phyloP scores from a whole-genome alignment of 2,888 invertebrate genomes.

The Drosophila setosimentum region DNA sequence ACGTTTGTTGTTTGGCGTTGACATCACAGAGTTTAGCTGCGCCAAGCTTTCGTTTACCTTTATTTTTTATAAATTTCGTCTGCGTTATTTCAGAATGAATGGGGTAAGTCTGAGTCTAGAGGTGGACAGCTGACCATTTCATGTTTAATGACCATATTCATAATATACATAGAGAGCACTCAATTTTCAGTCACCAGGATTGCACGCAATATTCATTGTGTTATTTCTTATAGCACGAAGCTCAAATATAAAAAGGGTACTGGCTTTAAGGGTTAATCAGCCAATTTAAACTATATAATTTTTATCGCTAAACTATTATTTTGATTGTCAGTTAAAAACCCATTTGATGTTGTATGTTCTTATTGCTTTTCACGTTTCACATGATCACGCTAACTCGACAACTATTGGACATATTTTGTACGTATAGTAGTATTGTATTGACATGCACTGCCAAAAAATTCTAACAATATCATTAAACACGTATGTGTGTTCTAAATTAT shows the following conservation, averaged over 20 bases:
- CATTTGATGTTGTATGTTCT: background rate
- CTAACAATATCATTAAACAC: background rate
- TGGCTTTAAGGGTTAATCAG: background rate
- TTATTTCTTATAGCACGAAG: background rate
- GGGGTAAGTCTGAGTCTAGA: background rate
- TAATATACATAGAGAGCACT: constrained; percentile 19
- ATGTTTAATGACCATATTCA: constrained; percentile 18
- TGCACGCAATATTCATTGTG: constrained; percentile 38
- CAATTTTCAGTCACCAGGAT: constrained; percentile 32
- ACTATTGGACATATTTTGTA: background rate
- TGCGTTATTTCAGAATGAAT: constrained; percentile 16
- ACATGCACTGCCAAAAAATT: background rate
- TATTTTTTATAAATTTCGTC: constrained; percentile 14
- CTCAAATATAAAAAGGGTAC: background rate
- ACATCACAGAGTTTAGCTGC: constrained; percentile 46
- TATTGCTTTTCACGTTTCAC: background rate
- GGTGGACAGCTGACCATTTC: constrained; percentile 11
- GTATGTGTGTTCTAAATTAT: background rate
- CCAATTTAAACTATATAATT: background rate
- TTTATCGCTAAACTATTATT: background rate
- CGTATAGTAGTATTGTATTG: too few species aligned
- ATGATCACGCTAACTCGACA: background rate
- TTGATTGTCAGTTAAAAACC: background rate
- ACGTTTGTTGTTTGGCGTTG: constrained; percentile 60
- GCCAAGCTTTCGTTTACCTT: constrained; percentile 23